Evolutionary conservation across 2,888 invertebrate genomes (phyloP).

Genomic region (Drosophila pseudotakahashii): DNA sequence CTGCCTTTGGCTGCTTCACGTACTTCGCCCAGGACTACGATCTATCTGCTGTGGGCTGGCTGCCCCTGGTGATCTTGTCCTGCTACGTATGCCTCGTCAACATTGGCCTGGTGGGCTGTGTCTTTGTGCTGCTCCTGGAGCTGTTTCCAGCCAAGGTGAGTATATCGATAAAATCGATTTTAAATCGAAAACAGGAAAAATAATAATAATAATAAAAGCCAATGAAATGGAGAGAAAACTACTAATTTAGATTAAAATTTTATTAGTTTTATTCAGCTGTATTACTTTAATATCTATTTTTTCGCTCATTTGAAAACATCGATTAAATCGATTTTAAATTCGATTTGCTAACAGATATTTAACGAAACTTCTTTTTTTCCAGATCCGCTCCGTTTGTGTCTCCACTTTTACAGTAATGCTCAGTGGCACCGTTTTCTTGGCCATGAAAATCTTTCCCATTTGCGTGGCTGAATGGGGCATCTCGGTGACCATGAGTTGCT

Average conservation of each 20-base stretch:
- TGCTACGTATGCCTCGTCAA: conserved; percentile 66
- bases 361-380: not conserved
- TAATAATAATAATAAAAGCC: too few relatives aligned
- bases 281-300: too few relatives aligned
- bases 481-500: conserved; percentile 71
- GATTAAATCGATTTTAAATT: too few relatives aligned
- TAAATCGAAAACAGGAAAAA: too few relatives aligned
- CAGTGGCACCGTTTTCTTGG: conserved; percentile 58
- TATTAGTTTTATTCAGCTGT: too few relatives aligned
- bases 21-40: conserved; percentile 44
- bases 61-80: conserved; percentile 71
- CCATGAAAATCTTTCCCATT: conserved; percentile 72
- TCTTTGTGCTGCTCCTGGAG: conserved; percentile 76
- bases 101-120: conserved; percentile 71
- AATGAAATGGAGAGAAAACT: too few relatives aligned
- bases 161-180: too few relatives aligned
- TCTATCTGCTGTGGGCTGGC: conserved; percentile 51
- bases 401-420: conserved; percentile 57
- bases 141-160: conserved; percentile 75
- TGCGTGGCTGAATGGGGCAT: conserved; percentile 61
- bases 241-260: too few relatives aligned
- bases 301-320: too few relatives aligned
- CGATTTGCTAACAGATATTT: not conserved
- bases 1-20: conserved; percentile 64
- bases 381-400: conserved; percentile 73